Evolutionary conservation across 1,140 invertebrate genomes (phyloP).

Genomic region (Leptonema lineaticorne): DNA sequence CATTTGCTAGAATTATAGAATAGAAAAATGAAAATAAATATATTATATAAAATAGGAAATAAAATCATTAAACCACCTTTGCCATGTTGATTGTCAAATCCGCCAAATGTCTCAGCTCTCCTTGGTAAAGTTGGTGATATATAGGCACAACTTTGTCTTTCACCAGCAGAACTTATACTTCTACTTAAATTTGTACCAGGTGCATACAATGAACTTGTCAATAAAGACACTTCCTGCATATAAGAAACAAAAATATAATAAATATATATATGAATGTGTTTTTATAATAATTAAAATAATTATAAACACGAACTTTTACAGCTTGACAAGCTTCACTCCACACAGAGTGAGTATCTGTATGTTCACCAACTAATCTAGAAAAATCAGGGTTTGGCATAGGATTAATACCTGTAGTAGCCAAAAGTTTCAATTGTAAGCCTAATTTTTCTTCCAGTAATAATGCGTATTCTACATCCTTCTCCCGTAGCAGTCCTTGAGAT

Average conservation of each 20-base stretch:
- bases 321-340: conserved; percentile 71
- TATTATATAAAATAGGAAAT: neutral
- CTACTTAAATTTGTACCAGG: conserved; percentile 77
- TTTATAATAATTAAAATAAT: neutral
- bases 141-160: conserved; percentile 81
- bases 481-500: conserved; percentile 58
- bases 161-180: conserved; percentile 88
- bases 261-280: neutral
- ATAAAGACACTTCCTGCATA: conserved; percentile 67
- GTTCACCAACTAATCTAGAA: conserved; percentile 47
- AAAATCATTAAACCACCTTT: conserved; percentile 14
- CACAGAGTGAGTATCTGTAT: conserved; percentile 59
- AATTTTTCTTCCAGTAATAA: conserved; percentile 86
- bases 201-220: conserved; percentile 70
- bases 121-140: conserved; percentile 82
- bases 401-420: conserved; percentile 54
- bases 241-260: neutral
- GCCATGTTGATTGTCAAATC: conserved; percentile 74
- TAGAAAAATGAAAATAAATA: neutral
- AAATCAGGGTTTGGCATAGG: conserved; percentile 50
- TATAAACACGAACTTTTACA: conserved; percentile 57
- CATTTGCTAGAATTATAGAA: neutral
- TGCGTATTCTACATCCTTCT: conserved; percentile 86
- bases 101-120: conserved; percentile 91
- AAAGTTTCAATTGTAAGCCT: conserved; percentile 74